Conservation (phyloP, 2,797 vertebrate species). For the Centropyge bicolor region DNA sequence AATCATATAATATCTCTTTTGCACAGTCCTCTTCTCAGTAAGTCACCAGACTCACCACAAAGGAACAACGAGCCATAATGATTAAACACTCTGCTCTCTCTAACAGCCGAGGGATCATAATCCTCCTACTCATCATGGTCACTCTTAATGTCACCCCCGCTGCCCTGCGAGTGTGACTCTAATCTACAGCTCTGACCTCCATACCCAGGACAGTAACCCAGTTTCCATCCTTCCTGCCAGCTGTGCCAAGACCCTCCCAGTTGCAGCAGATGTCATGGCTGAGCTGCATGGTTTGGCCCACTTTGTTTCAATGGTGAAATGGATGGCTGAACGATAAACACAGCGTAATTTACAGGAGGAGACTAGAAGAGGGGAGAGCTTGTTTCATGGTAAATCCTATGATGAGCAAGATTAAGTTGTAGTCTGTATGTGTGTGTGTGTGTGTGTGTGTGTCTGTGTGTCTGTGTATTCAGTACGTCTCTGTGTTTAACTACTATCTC, state of each 20-base stretch:
- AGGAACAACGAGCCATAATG: slow-evolving; percentile 5
- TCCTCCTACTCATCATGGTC: slow-evolving; percentile 18
- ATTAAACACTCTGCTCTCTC: neutral
- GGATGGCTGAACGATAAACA: slow-evolving; percentile 8
- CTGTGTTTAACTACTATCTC: slow-evolving; percentile 6
- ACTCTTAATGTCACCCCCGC: slow-evolving; percentile 28
- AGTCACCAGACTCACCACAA: slow-evolving; percentile 16
- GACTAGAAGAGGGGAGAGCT: slow-evolving; percentile 4
- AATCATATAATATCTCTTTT: neutral
- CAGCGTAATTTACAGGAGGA: neutral
- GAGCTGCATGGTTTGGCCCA: slow-evolving; percentile 51
- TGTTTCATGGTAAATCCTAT: slow-evolving; percentile 29
- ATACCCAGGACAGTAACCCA: slow-evolving; percentile 46
- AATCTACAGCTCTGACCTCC: slow-evolving; percentile 38
- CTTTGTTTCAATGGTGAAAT: slow-evolving; percentile 45
- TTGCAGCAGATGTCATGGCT: slow-evolving; percentile 60
- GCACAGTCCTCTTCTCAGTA: neutral
- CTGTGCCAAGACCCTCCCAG: slow-evolving; percentile 41
- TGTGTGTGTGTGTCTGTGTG: neutral
- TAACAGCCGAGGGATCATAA: neutral
- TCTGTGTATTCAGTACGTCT: neutral
- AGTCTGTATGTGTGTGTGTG: slow-evolving; percentile 4
- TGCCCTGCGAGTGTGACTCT: slow-evolving; percentile 30
- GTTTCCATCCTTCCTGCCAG: slow-evolving; percentile 45
- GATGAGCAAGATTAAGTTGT: slow-evolving; percentile 43